Evolutionary conservation across 2,113 vertebrate genomes (phyloP), one percentile per base, ranked within the genome.

Genomic region (Ciconia stormi): DNA sequence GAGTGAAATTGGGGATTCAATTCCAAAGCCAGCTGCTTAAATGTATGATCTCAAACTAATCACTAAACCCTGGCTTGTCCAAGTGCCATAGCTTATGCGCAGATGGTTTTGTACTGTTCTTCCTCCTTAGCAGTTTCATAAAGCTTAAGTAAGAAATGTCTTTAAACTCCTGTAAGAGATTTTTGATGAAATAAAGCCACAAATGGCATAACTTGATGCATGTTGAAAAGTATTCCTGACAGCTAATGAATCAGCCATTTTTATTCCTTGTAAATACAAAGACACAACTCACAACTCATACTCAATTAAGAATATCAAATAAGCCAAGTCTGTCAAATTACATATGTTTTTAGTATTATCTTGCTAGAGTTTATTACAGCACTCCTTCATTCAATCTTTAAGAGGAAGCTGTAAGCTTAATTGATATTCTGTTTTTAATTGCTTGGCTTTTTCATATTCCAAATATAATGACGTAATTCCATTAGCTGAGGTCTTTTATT

Each of bases 371-470:
- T 94, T 95, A 95, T 87, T 94, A 89, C 71, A 83, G 72, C 53
- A 44, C 69, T 95, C 63, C 69, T 93, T 91, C 80, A 81, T 63
- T 94, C 87, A 87, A 95, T 87, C 94, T 95, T 87, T 89, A 94
- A 77, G 63, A 94, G 83, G 76, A 89, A 87, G 67, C 49, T 81
- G 72, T 46, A 94, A 82, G 63, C 59, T 87, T 93, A 91, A 94
- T 97, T 90, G 93, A 85, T 96, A 96, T 88, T 88, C 82, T 61
- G 88, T 86, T 86, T 95, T 92, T 82, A 95, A 90, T 95, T 83
- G 91, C 83, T 73, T 92, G 87, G 76, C 72, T 95, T 94, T 89
- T 95, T 94, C 72, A 50, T 83, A 83, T 83, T 81, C 80, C 80
- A 89, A 53, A 58, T 49, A 72, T 5, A 92, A 63, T 89, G 91